These are phyloP conservation scores for Tangara arthus DNA, from an alignment of 2,797 vertebrate species.

Conservation along the genomic window DNA sequence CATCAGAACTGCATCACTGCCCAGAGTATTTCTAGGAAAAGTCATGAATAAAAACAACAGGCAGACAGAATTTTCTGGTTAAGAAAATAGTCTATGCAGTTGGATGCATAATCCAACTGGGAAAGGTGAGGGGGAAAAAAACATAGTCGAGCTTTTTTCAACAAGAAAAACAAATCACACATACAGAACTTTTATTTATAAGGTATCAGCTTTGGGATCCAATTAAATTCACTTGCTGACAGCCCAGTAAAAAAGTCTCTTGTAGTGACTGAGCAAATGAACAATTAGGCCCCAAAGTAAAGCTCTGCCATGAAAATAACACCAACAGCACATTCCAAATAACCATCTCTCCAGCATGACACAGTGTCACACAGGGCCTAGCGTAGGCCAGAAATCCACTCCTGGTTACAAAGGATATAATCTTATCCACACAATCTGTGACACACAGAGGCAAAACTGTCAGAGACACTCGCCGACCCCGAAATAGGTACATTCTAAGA, in stretches of 20 bases:
- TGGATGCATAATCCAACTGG: not conserved
- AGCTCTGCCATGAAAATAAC: not conserved
- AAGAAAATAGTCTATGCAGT: not conserved
- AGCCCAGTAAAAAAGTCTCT: not conserved
- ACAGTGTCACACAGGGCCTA: not conserved
- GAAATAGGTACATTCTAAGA: not conserved
- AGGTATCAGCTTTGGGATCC: not conserved
- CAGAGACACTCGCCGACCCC: rapidly evolving
- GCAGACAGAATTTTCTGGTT: not conserved
- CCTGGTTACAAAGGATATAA: not conserved
- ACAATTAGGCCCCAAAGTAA: not conserved
- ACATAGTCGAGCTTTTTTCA: not conserved
- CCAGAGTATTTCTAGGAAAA: not conserved
- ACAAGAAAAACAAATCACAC: not conserved
- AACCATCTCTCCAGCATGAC: not conserved
- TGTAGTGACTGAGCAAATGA: not conserved
- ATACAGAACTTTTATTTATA: not conserved
- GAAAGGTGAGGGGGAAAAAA: not conserved
- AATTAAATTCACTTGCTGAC: not conserved
- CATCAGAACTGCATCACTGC: not conserved
- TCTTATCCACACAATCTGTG: not conserved
- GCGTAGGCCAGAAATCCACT: not conserved
- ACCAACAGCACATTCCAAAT: not conserved
- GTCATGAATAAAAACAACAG: not conserved
- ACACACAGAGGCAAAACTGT: not conserved